Conservation (phyloP, 1,140 invertebrate genomes). For the Ips nitidus region DNA sequence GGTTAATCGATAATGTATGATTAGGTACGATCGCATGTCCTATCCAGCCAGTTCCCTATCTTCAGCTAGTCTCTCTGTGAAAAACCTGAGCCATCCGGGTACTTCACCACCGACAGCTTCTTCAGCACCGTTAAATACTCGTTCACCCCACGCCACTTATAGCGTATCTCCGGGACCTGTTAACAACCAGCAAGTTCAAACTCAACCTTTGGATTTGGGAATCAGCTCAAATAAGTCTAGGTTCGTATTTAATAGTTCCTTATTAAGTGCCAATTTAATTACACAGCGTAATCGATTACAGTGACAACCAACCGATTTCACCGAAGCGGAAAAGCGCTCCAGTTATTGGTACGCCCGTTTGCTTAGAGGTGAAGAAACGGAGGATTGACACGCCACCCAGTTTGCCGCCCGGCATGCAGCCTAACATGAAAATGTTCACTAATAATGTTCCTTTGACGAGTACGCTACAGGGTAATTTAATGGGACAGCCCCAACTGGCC, state of each 20-base stretch:
- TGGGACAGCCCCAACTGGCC: constrained; percentile 56
- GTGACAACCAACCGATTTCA: constrained; percentile 52
- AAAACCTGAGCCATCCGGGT: constrained; percentile 49
- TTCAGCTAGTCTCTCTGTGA: constrained; percentile 53
- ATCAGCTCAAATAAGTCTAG: constrained; percentile 58
- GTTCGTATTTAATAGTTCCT: constrained; percentile 9
- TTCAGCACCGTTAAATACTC: constrained; percentile 56
- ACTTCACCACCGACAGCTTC: constrained; percentile 57
- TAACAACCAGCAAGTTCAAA: constrained; percentile 56
- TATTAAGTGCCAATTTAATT: not conserved
- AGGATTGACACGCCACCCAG: constrained; percentile 51
- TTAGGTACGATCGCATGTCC: constrained; percentile 41
- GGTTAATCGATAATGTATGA: too few relatives aligned
- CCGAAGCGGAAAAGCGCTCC: constrained; percentile 61
- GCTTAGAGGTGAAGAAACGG: constrained; percentile 60
- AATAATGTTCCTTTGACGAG: constrained; percentile 23
- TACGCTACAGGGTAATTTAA: constrained; percentile 46
- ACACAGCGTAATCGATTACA: not conserved
- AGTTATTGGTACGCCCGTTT: constrained; percentile 50
- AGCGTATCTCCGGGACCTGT: constrained; percentile 22
- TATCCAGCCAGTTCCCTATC: constrained; percentile 25
- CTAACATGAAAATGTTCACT: constrained; percentile 24
- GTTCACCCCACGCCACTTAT: constrained; percentile 54
- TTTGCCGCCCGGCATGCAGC: constrained; percentile 36
- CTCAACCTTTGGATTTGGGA: constrained; percentile 74